Base-by-base conservation (phyloP, 2,888 invertebrate genomes). In the Bembecia ichneumoniformis region DNA sequence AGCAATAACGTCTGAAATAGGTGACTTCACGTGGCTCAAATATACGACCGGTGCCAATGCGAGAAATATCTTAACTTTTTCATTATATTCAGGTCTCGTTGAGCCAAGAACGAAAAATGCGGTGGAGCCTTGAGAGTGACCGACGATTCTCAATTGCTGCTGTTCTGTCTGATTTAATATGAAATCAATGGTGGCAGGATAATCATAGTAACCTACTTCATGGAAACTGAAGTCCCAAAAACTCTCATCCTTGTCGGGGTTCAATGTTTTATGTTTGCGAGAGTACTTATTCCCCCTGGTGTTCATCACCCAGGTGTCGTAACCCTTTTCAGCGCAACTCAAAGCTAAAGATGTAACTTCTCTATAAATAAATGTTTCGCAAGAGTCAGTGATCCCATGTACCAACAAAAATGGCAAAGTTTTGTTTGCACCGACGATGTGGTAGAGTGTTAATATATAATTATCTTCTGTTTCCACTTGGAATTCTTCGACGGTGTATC, bases 41-140 rank as follows among this genome's bases (percentile, higher is more conserved):
- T 74, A 89, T 11, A 87, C 87, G 0, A 90, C 78, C 0, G 91
- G 91, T 1, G 89, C 90, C 36, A 91, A 63, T 13, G 88, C 86
- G 46, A 88, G 75, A 51, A 88, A 82, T 0, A 88, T 63, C 36
- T 74, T 75, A 10, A 92, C 76, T 68, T 90, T 91, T 0, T 75
- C 60, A 61, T 91, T 91, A 60, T 91, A 91, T 50, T 89, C 87
- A 0, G 91, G 89, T 28, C 66, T 71, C 36, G 83, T 66, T 0
- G 90, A 86, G 3, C 77, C 68, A 81, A 90, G 83, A 0, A 89
- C 88, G 55, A 84, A 91, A 58, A 89, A 90, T 43, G 77, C 63
- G 0, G 91, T 90, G 0, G 89, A 89, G 16, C 94, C 94, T 72
- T 89, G 89, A 5, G 93, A 94, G 66, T 94, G 93, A 1, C 93